Evolutionary conservation across 2,797 vertebrate species (phyloP).

Genomic region (Enteromius radiatus): DNA sequence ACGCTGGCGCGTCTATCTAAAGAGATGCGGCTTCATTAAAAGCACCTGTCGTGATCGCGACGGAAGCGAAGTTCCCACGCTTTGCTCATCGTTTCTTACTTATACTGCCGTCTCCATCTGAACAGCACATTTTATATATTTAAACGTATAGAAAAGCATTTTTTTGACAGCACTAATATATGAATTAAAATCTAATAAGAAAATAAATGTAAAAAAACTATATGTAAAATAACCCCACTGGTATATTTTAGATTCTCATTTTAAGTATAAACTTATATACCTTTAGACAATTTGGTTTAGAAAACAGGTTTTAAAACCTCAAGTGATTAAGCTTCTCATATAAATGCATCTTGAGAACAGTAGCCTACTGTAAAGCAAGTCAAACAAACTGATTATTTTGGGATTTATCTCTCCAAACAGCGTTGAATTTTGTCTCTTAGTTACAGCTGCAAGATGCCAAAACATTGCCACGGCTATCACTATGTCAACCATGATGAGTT

Average conservation of each 20-base stretch:
- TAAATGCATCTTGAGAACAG: not conserved
- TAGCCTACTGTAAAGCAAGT: not conserved
- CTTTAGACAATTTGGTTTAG: not conserved
- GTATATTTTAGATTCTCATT: not conserved
- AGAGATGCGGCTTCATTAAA: slow-evolving; percentile 1
- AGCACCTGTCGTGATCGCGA: slow-evolving; percentile 43
- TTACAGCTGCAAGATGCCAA: slow-evolving; percentile 19
- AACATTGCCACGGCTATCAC: not conserved
- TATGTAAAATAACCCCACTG: not conserved
- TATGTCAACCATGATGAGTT: not conserved
- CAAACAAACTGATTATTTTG: not conserved
- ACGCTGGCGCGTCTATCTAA: not conserved
- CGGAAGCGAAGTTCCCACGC: not conserved
- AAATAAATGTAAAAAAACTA: not conserved
- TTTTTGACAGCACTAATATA: no score
- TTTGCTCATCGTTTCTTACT: slow-evolving; percentile 38
- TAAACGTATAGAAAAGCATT: slow-evolving; percentile 8
- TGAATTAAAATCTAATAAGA: no score
- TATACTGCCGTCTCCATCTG: slow-evolving; percentile 12
- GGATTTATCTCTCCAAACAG: not conserved
- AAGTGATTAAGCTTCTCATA: not conserved
- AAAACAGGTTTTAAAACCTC: not conserved
- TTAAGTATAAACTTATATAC: not conserved
- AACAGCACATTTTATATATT: not conserved
- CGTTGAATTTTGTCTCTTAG: not conserved